Percentiles rank a stretch among this genome's conserved stretches.
phyloP scores from a whole-genome alignment of 2,888 invertebrate species.

The Dione vanillae region DNA sequence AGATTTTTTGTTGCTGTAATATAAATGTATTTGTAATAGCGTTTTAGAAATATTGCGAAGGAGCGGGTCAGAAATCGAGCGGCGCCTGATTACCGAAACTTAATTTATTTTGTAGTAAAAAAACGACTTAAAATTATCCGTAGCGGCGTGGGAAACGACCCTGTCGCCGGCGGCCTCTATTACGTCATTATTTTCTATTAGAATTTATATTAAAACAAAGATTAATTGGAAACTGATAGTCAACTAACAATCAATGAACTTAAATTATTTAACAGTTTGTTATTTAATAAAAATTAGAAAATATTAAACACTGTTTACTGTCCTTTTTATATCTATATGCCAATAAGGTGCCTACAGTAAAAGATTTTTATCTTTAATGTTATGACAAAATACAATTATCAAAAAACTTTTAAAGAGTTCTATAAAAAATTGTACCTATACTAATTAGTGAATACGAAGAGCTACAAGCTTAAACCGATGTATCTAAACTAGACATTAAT shows the following conservation, averaged over 20 bases:
- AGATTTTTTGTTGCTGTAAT: conserved; percentile 81
- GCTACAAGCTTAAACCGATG: background rate
- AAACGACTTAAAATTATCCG: conserved; percentile 73
- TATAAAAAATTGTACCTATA: too few species aligned
- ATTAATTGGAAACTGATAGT: conserved; percentile 82
- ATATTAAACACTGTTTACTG: too few species aligned
- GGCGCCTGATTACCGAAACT: conserved; percentile 82
- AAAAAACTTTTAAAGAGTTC: too few species aligned
- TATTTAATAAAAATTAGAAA: background rate
- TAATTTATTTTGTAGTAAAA: conserved; percentile 81
- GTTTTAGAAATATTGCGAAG: conserved; percentile 83
- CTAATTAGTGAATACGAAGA: background rate
- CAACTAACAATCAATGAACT: conserved; percentile 48
- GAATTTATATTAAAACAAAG: conserved; percentile 80
- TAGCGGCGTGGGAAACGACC: conserved; percentile 81
- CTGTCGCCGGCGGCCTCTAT: conserved; percentile 83
- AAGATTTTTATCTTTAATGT: too few species aligned
- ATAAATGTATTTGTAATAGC: conserved; percentile 85
- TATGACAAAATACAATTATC: background rate
- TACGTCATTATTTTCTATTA: conserved; percentile 84
- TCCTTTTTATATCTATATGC: too few species aligned
- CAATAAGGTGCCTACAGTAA: too few species aligned
- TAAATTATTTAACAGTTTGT: conserved; percentile 2
- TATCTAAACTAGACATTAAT: conserved; percentile 21
- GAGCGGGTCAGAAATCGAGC: conserved; percentile 76